Conservation (phyloP, 2,888 invertebrate species). For the Chalcosyrphus nemorum region DNA sequence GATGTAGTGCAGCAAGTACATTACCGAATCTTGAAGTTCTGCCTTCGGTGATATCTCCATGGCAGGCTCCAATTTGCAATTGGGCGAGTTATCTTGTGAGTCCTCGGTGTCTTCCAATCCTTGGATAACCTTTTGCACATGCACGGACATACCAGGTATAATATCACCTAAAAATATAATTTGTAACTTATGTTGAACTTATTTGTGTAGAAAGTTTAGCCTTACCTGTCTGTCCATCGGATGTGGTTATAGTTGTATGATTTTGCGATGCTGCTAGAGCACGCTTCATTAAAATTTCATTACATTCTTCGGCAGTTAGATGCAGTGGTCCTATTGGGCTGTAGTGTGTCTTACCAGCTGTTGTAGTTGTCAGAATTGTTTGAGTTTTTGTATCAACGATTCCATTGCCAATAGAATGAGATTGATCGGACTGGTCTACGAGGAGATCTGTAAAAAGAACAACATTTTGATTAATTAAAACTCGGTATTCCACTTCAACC, state of each 20-base stretch:
- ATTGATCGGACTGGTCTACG: constrained; percentile 81
- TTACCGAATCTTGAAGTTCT: constrained; percentile 81
- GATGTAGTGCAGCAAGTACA: not conserved
- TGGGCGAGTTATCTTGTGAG: constrained; percentile 82
- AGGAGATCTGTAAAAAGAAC: constrained; percentile 78
- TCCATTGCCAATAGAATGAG: constrained; percentile 81
- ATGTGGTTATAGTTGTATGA: constrained; percentile 80
- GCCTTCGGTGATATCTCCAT: constrained; percentile 82
- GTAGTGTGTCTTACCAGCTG: constrained; percentile 83
- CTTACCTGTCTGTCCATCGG: constrained; percentile 80
- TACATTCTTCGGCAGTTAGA: constrained; percentile 89
- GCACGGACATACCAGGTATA: constrained; percentile 82
- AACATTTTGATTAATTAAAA: constrained; percentile 36
- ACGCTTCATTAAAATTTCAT: constrained; percentile 89
- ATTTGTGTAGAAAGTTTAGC: not conserved
- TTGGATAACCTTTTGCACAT: constrained; percentile 82
- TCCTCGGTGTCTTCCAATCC: constrained; percentile 82
- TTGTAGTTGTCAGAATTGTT: constrained; percentile 80
- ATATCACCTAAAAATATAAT: too few relatives aligned
- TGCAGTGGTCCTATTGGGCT: constrained; percentile 89
- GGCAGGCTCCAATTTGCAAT: constrained; percentile 82
- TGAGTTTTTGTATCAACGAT: constrained; percentile 82
- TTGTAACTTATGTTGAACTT: too few relatives aligned
- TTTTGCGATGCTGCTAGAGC: constrained; percentile 86
- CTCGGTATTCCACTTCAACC: too few relatives aligned